Conservation (phyloP, 2,113 vertebrate species). For the Phaethornis superciliosus region DNA sequence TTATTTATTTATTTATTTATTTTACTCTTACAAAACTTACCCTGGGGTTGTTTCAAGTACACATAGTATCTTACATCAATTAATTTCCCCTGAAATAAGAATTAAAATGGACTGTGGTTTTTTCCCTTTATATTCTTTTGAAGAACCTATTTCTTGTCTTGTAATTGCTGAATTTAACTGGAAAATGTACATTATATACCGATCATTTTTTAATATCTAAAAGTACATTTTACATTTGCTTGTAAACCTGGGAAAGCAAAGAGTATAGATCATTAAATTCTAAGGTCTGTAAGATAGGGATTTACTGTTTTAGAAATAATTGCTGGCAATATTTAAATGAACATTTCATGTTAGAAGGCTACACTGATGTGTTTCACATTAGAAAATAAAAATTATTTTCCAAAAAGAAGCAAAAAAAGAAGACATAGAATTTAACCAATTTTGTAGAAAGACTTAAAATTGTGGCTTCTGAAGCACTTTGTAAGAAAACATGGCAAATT, state of each 20-base stretch:
- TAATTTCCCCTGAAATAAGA: neutral
- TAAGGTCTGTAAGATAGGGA: neutral
- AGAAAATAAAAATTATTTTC: neutral
- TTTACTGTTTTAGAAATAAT: neutral
- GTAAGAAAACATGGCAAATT: neutral
- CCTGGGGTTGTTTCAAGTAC: neutral
- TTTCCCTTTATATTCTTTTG: neutral
- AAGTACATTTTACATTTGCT: conserved; percentile 14
- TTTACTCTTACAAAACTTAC: neutral
- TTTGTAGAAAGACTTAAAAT: neutral
- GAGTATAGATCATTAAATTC: neutral
- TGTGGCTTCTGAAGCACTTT: neutral
- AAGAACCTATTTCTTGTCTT: conserved; percentile 11
- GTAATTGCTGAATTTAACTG: neutral
- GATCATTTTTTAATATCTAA: neutral
- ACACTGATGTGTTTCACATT: neutral
- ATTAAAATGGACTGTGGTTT: neutral
- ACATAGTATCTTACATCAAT: neutral
- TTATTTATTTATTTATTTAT: neutral
- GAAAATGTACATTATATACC: neutral
- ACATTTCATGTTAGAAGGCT: neutral
- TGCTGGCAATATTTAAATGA: conserved; percentile 5
- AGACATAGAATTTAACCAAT: neutral
- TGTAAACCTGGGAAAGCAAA: neutral
- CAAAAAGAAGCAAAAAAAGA: neutral